Percentiles rank a stretch among this genome's conserved stretches.
phyloP scores from a whole-genome alignment of 2,113 vertebrate genomes.

The Shinisaurus crocodilurus region DNA sequence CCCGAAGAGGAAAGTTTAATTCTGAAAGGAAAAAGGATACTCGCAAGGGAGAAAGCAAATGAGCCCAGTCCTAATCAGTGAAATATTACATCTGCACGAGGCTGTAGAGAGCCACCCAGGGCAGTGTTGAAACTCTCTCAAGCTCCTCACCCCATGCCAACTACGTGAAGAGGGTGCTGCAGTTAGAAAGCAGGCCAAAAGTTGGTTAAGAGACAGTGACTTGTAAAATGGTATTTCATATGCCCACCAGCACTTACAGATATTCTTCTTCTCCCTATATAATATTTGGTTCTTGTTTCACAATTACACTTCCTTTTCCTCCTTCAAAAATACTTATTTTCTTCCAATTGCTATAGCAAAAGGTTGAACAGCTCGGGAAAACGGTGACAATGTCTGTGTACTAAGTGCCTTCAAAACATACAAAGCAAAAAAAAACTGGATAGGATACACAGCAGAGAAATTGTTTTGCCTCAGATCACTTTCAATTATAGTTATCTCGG shows the following conservation, averaged over 20 bases:
- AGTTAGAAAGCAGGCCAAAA: neutral
- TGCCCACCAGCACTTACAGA: neutral
- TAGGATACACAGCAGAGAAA: slow-evolving; percentile 41
- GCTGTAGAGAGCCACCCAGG: neutral
- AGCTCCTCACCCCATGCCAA: neutral
- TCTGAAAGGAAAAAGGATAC: neutral
- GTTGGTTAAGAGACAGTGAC: neutral
- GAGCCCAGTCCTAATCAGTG: neutral
- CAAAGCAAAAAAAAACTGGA: neutral
- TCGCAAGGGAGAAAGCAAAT: neutral
- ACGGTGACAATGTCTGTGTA: fast-evolving
- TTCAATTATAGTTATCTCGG: slow-evolving; percentile 42
- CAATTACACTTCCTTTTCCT: neutral
- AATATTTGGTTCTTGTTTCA: neutral
- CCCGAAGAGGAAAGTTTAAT: neutral
- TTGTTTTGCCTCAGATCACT: slow-evolving; percentile 24
- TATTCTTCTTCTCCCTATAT: slow-evolving; percentile 10
- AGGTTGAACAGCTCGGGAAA: slow-evolving; percentile 6
- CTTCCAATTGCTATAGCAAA: neutral
- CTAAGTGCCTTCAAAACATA: neutral
- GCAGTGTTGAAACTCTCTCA: neutral
- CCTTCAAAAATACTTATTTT: neutral
- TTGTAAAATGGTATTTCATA: neutral
- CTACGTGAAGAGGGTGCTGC: neutral
- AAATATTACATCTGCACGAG: neutral